Evolutionary conservation across 2,888 invertebrate genomes (phyloP), one percentile per base, ranked within the genome.

Genomic region (Caenorhabditis afra): DNA sequence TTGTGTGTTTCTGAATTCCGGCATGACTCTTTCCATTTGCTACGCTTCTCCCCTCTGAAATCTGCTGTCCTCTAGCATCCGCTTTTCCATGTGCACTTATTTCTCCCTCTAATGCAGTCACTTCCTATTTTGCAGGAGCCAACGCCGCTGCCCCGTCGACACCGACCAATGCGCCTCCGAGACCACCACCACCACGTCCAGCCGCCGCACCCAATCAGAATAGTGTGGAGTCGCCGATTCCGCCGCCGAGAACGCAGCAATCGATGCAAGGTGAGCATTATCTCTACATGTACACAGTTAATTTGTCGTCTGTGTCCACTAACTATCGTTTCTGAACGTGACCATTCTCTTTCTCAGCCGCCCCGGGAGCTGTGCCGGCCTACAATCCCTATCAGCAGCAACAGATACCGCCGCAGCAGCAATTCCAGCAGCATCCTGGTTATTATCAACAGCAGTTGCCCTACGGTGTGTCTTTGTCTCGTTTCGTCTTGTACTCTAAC

Each of bases 231-330:
- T 58, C 86, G 2, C 84, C 86, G 45, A 83, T 83, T 47, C 79
- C 86, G 14, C 86, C 86, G 41, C 86, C 86, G n/a, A 71, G 86
- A 59, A 86, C 77, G n/a, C 73, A 75, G 57, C 79, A 82, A 14
- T 64, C 74, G n/a, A 68, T 81, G 37, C 81, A 85, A 78, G 82
- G 86, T 86, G 44, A 73, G 73, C 20, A 67, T 11, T n/a, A 50
- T 20, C 11, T 16, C 4, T 5, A 29, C 4, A 5, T 3, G 29
- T 29, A n/a, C 23, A 22, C 35, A 23, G 18, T 39, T 39, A 29
- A 29, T 67, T 55, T 23, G 49, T 67, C 12, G 35, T 37, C 37
- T 14, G 14, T 44, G 18, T 50, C n/a, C 16, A 7, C 55, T 77
- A 53, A 59, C 58, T 11, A 62, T 29, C 29, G 29, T 29, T 5